Evolutionary conservation across 2,113 vertebrate genomes (phyloP).

Genomic region (Sclerurus mexicanus): DNA sequence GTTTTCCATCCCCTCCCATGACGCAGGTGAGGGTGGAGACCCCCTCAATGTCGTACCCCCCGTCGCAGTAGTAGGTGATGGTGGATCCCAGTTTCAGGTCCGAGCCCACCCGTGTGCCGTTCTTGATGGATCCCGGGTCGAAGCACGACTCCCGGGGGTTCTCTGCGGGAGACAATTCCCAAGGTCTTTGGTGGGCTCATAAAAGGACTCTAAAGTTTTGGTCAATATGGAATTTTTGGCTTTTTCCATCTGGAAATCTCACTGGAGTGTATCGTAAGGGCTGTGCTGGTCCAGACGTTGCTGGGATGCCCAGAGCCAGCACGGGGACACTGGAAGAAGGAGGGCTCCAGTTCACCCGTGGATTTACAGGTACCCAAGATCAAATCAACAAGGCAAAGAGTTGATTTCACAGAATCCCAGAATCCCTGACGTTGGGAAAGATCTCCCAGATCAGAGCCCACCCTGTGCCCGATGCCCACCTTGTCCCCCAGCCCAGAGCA

Average conservation of each 20-base stretch:
- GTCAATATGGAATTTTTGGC: too few relatives aligned
- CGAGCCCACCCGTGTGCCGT: constrained; percentile 86
- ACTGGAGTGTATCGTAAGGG: neutral
- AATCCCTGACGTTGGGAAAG: neutral
- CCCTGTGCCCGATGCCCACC: neutral
- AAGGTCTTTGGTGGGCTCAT: neutral
- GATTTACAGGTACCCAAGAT: neutral
- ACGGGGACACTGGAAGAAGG: neutral
- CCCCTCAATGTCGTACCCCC: constrained; percentile 90
- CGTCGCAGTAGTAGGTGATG: constrained; percentile 92
- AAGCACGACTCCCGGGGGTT: constrained; percentile 98
- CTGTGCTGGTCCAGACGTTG: neutral
- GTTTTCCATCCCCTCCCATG: constrained; percentile 91
- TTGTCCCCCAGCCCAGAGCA: neutral
- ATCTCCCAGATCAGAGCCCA: neutral
- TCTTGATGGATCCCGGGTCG: constrained; percentile 89
- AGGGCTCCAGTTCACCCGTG: neutral
- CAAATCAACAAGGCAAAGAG: accelerated
- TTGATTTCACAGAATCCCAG: neutral
- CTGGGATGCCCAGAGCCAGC: neutral
- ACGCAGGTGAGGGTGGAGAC: constrained; percentile 88
- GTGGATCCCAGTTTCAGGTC: constrained; percentile 93
- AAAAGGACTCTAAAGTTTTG: neutral
- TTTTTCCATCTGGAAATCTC: neutral
- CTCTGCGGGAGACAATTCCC: constrained; percentile 73